Evolutionary conservation across 2,113 vertebrate species (phyloP), one percentile per base, ranked within the genome.

Genomic region (Galeopterus variegatus): DNA sequence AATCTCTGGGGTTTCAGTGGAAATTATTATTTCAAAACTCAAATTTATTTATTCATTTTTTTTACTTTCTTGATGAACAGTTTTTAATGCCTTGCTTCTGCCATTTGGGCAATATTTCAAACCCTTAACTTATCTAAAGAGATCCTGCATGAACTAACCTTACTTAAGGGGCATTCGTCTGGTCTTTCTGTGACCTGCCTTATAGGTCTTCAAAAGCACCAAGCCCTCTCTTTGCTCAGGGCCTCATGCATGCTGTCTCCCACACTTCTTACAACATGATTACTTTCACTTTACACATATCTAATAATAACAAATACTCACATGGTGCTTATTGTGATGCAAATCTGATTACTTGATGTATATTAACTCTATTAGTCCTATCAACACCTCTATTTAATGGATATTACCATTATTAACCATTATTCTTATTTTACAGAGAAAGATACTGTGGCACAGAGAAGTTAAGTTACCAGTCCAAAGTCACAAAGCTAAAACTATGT

Each of bases 321-420:
- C 33, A 13, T 0, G 17, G 4, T 11, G 23, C 11, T 86, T 62
- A 50, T 1, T 6, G n/a, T 12, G 10, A 45, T 19, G 26, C 2
- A 21, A 31, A 8, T 52, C 54, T 36, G 14, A 80, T 10, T 28
- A 17, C 28, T 33, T 73, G 88, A 69, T 60, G 17, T 14, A 13
- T 36, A 45, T 50, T 82, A 67, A 45, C 19, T 67, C 50, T 14
- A 67, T 13, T 45, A 45, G 65, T 48, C 4, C 17, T 79, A 41
- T 70, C 72, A 70, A 69, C 7, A 65, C 41, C 41, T 41, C 41
- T 41, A 41, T 41, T n/a, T 60, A 52, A 8, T 36, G 36, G 31
- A 19, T 77, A n/a, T 28, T n/a, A 19, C 31, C 0, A 18, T 80
- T 31, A 60, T 69, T 14, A 33, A n/a, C 41, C 41, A 41, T 21